Base-by-base conservation (phyloP, 1,140 invertebrate genomes). In the Cataglyphis hispanica region DNA sequence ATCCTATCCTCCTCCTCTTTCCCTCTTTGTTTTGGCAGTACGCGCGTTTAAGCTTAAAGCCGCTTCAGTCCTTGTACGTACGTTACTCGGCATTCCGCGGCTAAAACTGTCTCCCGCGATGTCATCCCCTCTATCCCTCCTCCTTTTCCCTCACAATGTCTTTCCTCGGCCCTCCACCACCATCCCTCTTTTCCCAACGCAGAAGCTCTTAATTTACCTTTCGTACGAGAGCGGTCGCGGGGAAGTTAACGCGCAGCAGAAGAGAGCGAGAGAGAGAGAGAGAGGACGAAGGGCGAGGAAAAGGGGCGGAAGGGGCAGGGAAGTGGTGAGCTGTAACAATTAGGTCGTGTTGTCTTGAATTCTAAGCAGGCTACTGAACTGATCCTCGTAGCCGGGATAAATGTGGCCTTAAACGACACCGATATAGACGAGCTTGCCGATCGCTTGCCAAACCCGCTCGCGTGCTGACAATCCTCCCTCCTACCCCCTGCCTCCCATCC, bases 261-360 rank as follows among this genome's bases (percentile, higher is more conserved):
- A 60, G 78, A 40, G 78, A 77, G 69, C 70, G 53, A 43, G 50
- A 53, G 31, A 67, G 31, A 58, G 83, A 11, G 10, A 40, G 43
- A 46, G 74, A 76, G 53, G 31, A 46, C 46, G 25, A 67, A 25
- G 61, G 85, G 58, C 50, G 60, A 72, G 56, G 63, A 37, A 61
- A 61, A 46, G 46, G 34, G n/a, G 56, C 58, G 75, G 11, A 31
- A 50, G 85, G 74, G 87, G 91, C 13, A 60, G 84, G 56, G 40
- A 63, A 64, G 58, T 63, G 75, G 67, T 46, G 53, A 83, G 93
- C 93, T 92, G 93, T 94, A 94, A 95, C 94, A 95, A 95, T 95
- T 95, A 94, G 94, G 93, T 94, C 93, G 94, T 91, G 94, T 94
- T 94, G 94, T 94, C 93, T 94, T 94, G 94, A 95, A 94, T 95